Evolutionary conservation across 2,113 vertebrate genomes (phyloP), one percentile per base, ranked within the genome.

Genomic region (Austrofundulus limnaeus): DNA sequence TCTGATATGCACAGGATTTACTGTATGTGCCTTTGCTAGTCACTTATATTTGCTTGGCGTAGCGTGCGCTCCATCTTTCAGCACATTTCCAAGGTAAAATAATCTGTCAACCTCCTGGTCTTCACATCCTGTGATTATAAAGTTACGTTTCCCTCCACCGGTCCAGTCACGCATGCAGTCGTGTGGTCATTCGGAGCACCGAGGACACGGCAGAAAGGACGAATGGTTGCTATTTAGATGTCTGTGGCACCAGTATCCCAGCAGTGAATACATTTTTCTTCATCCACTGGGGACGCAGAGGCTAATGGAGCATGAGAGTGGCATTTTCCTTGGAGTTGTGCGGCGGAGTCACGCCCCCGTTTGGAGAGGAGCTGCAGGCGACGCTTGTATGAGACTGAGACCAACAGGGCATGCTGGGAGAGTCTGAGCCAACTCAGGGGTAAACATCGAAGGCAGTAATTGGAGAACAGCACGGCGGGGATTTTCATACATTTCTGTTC

Each of bases 301-400:
- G 61, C 80, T 90, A 91, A 90, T 90, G 88, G 84, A 84, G 86
- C 84, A 72, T 87, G 86, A 87, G 87, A 88, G 79, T 80, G 82
- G 71, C 84, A 75, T 69, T 76, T 83, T 75, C 86, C 70, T 74
- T 4, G n/a, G 60, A 75, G 81, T 81, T 61, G 77, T 68, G 82
- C 42, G 60, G 75, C 83, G 69, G 75, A 86, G 85, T 84, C 83
- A 81, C 69, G 63, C 67, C 85, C 81, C 75, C 53, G 58, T 72
- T 80, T 68, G 75, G 62, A 78, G 72, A 81, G 64, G 43, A 78
- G 78, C 82, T 63, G 61, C 69, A 67, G 77, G 77, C 78, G 51
- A 72, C 61, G 19, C 65, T 52, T 69, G 58, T 75, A 64, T 68
- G 75, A 72, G 71, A 50, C 49, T 20, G 23, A 57, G 64, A 80